phyloP scores from a whole-genome alignment of 2,888 invertebrate species.

The Chromoteleia sp. region DNA sequence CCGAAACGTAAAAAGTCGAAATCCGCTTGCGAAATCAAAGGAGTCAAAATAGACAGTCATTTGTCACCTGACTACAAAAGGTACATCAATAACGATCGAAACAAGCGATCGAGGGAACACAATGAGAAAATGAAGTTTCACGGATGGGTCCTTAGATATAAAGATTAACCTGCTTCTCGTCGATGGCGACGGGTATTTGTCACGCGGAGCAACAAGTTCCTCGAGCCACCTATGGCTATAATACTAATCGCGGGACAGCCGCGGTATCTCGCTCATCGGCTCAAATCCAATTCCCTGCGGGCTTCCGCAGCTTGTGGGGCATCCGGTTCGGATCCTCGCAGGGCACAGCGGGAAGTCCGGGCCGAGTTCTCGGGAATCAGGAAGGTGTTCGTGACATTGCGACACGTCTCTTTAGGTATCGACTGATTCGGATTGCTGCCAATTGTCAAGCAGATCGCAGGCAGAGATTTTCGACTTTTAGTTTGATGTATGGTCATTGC shows the following conservation, averaged over 20 bases:
- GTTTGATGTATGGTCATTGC: conserved; percentile 29
- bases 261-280: conserved; percentile 55
- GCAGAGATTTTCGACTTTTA: conserved; percentile 12
- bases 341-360: conserved; percentile 41
- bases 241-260: conserved; percentile 49
- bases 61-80: conserved; percentile 50
- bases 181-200: conserved; percentile 62
- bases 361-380: conserved; percentile 30
- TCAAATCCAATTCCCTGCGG: conserved; percentile 55
- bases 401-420: conserved; percentile 22
- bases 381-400: conserved; percentile 36
- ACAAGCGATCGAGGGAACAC: conserved; percentile 71
- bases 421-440: conserved; percentile 19
- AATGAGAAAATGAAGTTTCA: conserved; percentile 80
- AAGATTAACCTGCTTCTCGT: conserved; percentile 79
- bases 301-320: conserved; percentile 61
- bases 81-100: conserved; percentile 55
- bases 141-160: conserved; percentile 80
- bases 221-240: conserved; percentile 34
- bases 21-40: conserved; percentile 8
- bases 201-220: conserved; percentile 53
- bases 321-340: conserved; percentile 43
- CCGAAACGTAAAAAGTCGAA: conserved; percentile 1
- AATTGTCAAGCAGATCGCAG: conserved; percentile 37
- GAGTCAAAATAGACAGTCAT: conserved; percentile 42